Evolutionary conservation across 2,113 vertebrate genomes (phyloP), one percentile per base, ranked within the genome.

Genomic region (Corythoichthys haematopterus): DNA sequence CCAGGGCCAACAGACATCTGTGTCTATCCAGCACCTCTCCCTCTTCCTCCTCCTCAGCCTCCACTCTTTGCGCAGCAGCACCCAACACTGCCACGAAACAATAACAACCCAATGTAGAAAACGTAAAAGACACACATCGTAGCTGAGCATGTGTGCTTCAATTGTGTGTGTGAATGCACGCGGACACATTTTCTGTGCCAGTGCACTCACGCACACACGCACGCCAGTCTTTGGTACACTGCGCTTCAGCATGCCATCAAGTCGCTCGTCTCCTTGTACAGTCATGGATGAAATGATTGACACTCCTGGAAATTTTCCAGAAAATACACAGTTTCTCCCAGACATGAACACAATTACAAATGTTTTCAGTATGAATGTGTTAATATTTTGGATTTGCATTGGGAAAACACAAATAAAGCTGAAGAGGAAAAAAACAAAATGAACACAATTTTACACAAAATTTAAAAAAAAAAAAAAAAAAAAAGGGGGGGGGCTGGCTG

Each of bases 1-100:
- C 97, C 96, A 99, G 95, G 93, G 97, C 97, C 82, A 95, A 93
- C 91, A 99, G 95, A 93, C 97, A 99, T 94, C 95, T 96, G 93
- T 97, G 96, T 95, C 95, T 97, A 94, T 98, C 95, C 96, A 99
- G 88, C 93, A 97, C 94, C 93, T 98, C 96, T 91, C 93, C 93
- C 92, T 98, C 94, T 89, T 93, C 96, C 91, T 93, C 93, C 93
- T 97, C 95, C 93, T 96, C 95, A 92, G 93, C 92, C 93, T 95
- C 93, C 91, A 97, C 96, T 94, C 92, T 96, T 90, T 94, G 92
- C 90, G 91, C 93, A 93, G 93, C 94, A 93, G 93, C 94, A 94
- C 92, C 95, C 92, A 97, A 95, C 96, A 97, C 94, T 94, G 92
- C 92, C 94, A 90, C 94, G 95, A 92, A 88, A 88, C 84, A 88